Evolutionary conservation across 2,113 vertebrate species (phyloP).

Genomic region (Vimba vimba): DNA sequence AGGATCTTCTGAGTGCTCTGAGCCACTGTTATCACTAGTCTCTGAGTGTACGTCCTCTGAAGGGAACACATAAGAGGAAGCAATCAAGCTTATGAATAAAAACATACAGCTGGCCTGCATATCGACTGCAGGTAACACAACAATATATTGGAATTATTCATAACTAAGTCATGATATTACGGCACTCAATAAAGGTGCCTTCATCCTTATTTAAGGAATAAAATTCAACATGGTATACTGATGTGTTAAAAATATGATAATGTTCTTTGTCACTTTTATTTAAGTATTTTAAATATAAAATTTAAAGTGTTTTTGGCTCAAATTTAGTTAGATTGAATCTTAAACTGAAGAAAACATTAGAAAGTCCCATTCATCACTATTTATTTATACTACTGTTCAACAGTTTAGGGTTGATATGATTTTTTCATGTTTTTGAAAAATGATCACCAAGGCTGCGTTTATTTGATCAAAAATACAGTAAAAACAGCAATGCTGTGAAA

Average conservation of each 20-base stretch:
- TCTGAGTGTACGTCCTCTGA: constrained; percentile 84
- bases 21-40: constrained; percentile 73
- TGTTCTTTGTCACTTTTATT: no score
- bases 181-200: background rate
- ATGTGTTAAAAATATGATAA: background rate
- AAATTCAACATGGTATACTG: background rate
- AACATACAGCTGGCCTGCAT: background rate
- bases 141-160: background rate
- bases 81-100: constrained; percentile 2
- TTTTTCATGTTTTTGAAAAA: no score
- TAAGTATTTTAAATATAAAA: background rate
- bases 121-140: background rate
- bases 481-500: no score
- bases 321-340: background rate
- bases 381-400: no score
- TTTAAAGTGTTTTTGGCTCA: background rate
- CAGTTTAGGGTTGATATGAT: no score
- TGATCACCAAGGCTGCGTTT: no score
- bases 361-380: background rate
- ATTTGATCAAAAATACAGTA: no score
- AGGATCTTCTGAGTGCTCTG: constrained; percentile 75
- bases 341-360: background rate
- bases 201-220: background rate
- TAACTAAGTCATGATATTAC: background rate
- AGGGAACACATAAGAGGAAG: constrained; percentile 38